Conservation (phyloP, 2,888 invertebrate species). For the Synergus umbraculus region DNA sequence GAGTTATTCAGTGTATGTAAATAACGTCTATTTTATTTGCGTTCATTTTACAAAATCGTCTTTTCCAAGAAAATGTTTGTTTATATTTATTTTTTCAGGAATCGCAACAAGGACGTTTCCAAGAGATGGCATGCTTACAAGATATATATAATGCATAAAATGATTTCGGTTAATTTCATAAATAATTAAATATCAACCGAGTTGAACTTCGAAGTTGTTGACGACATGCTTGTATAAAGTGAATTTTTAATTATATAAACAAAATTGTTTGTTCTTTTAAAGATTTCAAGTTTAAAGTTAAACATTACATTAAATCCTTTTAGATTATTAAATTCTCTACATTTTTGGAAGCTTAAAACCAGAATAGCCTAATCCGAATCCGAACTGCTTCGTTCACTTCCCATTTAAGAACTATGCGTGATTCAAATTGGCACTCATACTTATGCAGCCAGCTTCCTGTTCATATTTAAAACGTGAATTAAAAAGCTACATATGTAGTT, state of each 20-base stretch:
- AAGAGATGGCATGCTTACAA: conserved; percentile 23
- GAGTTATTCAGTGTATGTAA: background rate
- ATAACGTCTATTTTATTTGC: background rate
- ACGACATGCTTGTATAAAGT: conserved; percentile 1
- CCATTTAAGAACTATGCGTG: no score
- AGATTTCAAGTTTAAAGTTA: background rate
- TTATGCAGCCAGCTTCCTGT: no score
- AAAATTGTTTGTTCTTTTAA: no score
- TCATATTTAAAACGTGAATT: no score
- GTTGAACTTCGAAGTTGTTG: background rate
- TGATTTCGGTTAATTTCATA: background rate
- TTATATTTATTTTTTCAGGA: background rate
- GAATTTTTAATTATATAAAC: background rate
- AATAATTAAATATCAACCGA: background rate
- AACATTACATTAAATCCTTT: no score
- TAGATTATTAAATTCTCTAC: background rate
- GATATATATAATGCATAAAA: background rate
- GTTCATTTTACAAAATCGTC: background rate
- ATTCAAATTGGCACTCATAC: no score
- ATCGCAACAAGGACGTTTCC: conserved; percentile 16
- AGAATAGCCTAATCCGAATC: background rate
- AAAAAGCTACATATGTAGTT: no score
- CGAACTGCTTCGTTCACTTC: no score
- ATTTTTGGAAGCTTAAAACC: conserved; percentile 8
- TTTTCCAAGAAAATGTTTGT: background rate